Conservation (phyloP, 2,113 vertebrate genomes). For the Chaetops frenatus region DNA sequence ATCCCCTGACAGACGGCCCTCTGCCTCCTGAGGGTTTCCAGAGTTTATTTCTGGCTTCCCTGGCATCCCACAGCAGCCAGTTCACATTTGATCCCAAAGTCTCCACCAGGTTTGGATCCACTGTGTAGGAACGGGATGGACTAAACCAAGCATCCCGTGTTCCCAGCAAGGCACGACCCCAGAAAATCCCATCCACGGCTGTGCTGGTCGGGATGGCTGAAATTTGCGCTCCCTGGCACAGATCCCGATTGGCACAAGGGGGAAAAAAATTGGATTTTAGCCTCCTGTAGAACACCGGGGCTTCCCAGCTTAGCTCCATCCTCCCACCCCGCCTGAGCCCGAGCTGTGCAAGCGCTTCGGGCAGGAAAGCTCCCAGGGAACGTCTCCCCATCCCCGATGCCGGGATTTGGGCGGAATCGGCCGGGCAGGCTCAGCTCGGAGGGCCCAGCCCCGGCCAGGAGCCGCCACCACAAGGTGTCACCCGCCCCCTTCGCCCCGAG, state of each 20-base stretch:
- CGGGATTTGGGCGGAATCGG: rapidly evolving
- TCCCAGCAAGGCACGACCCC: rapidly evolving
- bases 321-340: background rate
- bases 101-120: background rate
- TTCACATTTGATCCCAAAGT: rapidly evolving
- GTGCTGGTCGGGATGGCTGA: rapidly evolving
- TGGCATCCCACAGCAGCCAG: rapidly evolving
- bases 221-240: background rate
- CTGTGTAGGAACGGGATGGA: background rate
- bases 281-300: too few relatives aligned
- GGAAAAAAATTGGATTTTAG: rapidly evolving
- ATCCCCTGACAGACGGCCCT: rapidly evolving
- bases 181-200: rapidly evolving
- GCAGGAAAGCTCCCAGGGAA: background rate
- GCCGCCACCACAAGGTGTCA: constrained; percentile 23
- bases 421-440: rapidly evolving
- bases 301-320: background rate
- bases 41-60: background rate
- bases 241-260: background rate
- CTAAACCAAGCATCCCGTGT: rapidly evolving
- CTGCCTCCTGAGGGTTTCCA: background rate
- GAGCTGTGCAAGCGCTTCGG: rapidly evolving
- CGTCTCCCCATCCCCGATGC: rapidly evolving
- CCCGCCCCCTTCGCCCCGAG: background rate
- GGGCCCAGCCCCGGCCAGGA: background rate